A percentile compares a stretch with the other conserved stretches of the same genome.
Evolutionary conservation across 2,797 vertebrate species (phyloP).

Genomic region (Crenuchus spilurus): DNA sequence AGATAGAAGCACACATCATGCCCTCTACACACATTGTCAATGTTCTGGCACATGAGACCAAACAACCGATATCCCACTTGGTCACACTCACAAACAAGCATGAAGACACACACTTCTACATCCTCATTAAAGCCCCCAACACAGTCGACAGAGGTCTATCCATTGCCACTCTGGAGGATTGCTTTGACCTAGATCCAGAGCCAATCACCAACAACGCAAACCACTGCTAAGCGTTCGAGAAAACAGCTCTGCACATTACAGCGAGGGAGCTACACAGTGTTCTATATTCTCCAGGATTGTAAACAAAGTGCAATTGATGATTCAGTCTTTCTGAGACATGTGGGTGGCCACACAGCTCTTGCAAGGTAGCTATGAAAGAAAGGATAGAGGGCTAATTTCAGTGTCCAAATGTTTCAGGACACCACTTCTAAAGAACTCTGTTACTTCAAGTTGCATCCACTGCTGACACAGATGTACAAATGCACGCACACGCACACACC

Average conservation of each 20-base stretch:
- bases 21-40: not conserved
- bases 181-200: conserved; percentile 68
- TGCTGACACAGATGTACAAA: too few species aligned
- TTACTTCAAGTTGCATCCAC: too few species aligned
- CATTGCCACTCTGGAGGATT: conserved; percentile 54
- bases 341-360: not conserved
- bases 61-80: not conserved
- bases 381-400: conserved; percentile 54
- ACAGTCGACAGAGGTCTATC: conserved; percentile 49
- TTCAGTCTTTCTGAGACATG: not conserved
- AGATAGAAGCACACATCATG: not conserved
- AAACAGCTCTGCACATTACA: conserved; percentile 23
- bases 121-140: conserved; percentile 32
- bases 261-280: conserved; percentile 22
- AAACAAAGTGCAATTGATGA: conserved; percentile 14
- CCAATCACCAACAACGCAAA: conserved; percentile 32
- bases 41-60: not conserved
- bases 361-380: not conserved
- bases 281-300: not conserved
- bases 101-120: conserved; percentile 10
- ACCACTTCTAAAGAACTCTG: too few species aligned
- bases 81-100: not conserved
- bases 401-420: too few species aligned
- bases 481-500: too few species aligned
- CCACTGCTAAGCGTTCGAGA: not conserved